Evolutionary conservation across 2,888 invertebrate species (phyloP).

Genomic region (Ypsolopha scabrella): DNA sequence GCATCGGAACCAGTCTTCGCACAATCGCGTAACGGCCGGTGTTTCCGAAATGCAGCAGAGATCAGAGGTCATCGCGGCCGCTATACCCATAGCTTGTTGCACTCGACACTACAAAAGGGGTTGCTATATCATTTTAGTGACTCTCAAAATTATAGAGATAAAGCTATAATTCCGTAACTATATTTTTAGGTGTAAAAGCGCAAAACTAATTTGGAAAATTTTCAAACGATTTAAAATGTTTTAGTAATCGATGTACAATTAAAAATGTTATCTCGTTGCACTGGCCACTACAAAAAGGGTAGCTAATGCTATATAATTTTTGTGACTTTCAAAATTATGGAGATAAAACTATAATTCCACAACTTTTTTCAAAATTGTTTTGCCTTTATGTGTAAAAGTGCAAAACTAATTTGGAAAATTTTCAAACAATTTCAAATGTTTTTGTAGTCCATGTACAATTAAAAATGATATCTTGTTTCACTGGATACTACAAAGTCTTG

Average conservation of each 20-base stretch:
- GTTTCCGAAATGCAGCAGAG: slow-evolving; percentile 27
- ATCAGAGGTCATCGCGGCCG: slow-evolving; percentile 40
- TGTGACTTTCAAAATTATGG: neutral
- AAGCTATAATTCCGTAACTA: too few species aligned
- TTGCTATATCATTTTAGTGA: neutral
- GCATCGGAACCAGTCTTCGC: slow-evolving; percentile 39
- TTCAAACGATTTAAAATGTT: too few species aligned
- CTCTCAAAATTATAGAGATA: neutral
- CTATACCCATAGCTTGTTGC: slow-evolving; percentile 9
- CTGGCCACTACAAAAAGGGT: neutral
- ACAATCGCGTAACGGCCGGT: slow-evolving; percentile 36
- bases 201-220: too few species aligned
- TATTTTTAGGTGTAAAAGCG: neutral
- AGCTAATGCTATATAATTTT: neutral
- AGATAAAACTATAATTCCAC: too few species aligned
- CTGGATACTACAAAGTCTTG: neutral
- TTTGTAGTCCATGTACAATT: too few species aligned
- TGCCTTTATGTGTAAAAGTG: neutral
- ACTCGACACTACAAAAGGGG: neutral
- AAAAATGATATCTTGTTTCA: too few species aligned
- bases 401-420: too few species aligned
- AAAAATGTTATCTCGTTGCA: too few species aligned
- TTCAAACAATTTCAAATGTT: too few species aligned
- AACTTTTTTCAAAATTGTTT: too few species aligned
- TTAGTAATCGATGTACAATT: too few species aligned